Conservation (phyloP, 1,140 invertebrate genomes). For the Macrotrachela quadricornifera region DNA sequence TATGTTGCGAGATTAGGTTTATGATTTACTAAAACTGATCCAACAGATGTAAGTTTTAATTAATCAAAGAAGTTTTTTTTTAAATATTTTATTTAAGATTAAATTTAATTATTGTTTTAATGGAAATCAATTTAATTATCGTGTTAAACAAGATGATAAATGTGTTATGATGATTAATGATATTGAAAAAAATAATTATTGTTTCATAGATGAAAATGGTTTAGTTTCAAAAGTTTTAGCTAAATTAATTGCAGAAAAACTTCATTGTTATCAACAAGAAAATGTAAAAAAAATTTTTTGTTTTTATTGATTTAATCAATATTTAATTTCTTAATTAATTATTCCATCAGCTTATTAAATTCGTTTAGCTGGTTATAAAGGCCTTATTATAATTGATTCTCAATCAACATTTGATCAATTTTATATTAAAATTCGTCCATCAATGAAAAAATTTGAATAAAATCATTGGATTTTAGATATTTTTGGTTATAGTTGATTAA, state of each 20-base stretch:
- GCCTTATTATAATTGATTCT: slow-evolving; percentile 10
- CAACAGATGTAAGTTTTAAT: neutral
- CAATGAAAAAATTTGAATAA: too few species aligned
- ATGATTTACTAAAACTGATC: neutral
- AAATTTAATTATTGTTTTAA: too few species aligned
- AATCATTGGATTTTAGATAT: too few species aligned
- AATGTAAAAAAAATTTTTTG: too few species aligned
- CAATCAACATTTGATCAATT: too few species aligned
- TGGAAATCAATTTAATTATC: neutral
- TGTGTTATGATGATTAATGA: neutral
- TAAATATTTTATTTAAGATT: too few species aligned
- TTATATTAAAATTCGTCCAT: too few species aligned
- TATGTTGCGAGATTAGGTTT: slow-evolving; percentile 4
- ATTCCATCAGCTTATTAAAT: slow-evolving; percentile 15
- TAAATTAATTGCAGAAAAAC: neutral
- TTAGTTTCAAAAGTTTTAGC: slow-evolving; percentile 12
- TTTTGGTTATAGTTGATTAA: too few species aligned
- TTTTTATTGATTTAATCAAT: too few species aligned
- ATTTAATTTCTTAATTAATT: too few species aligned
- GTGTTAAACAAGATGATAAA: neutral
- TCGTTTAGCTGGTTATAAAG: slow-evolving; percentile 18
- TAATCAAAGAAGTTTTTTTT: too few species aligned
- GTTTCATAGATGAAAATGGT: slow-evolving; percentile 17
- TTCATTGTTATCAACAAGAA: neutral
- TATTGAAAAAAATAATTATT: slow-evolving; percentile 10